Percentiles rank a stretch among this genome's conserved stretches.
These are phyloP conservation scores for Aurelia aurita DNA, from an alignment of 30 jellyfish, hydroid and myxozoan species.

Conservation along the genomic window DNA sequence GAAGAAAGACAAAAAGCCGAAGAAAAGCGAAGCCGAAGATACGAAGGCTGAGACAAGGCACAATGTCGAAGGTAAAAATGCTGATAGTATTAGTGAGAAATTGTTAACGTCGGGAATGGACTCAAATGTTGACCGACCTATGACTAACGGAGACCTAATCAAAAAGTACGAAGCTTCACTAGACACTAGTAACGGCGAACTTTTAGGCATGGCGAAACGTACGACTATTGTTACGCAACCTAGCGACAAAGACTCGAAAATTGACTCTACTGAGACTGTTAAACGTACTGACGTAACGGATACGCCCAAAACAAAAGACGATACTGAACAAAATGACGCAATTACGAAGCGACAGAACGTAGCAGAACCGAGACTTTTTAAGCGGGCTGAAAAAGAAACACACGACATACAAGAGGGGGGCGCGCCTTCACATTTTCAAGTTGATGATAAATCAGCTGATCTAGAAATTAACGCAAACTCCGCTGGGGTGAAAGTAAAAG, in stretches of 20 bases:
- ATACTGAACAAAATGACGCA: constrained; percentile 17
- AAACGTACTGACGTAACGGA: constrained; percentile 27
- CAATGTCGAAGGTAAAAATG: constrained; percentile 74
- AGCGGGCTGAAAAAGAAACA: constrained; percentile 77
- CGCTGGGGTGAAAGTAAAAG: constrained; percentile 97
- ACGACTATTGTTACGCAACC: constrained; percentile 23
- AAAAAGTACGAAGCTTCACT: constrained; percentile 70
- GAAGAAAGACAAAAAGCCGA: constrained; percentile 42
- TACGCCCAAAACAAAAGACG: constrained; percentile 6
- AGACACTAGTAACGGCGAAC: constrained; percentile 90
- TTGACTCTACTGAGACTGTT: constrained; percentile 12
- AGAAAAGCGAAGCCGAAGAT: constrained; percentile 24
- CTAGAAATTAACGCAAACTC: constrained; percentile 95
- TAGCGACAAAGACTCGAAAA: constrained; percentile 34
- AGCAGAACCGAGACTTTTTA: constrained; percentile 12
- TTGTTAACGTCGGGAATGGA: constrained; percentile 84
- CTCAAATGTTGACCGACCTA: constrained; percentile 90
- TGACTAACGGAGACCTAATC: constrained; percentile 85
- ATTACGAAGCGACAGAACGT: constrained; percentile 31
- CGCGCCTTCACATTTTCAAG: constrained; percentile 96
- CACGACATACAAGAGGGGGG: constrained; percentile 97
- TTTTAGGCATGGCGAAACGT: constrained; percentile 80
- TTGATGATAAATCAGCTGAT: constrained; percentile 94
- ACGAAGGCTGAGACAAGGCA: constrained; percentile 66
- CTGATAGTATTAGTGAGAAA: constrained; percentile 35